A percentile compares a stretch with the other conserved stretches of the same genome.
Evolutionary conservation across 1,140 invertebrate genomes (phyloP).

Genomic region (Cataglyphis hispanica): DNA sequence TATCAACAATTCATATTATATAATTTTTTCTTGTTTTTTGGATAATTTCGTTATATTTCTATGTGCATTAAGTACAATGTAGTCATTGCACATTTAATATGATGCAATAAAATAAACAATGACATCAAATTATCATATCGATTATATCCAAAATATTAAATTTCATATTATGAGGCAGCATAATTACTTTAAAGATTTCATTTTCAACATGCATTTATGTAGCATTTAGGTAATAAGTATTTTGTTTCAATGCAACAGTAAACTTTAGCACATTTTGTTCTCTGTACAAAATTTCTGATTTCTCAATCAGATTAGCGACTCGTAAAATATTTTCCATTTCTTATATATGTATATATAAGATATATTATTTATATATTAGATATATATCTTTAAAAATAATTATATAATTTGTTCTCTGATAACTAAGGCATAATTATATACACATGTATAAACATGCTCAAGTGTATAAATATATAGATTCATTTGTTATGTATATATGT

Average conservation of each 20-base stretch:
- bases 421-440: conserved; percentile 67
- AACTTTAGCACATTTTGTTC: conserved; percentile 40
- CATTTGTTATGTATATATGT: too few relatives aligned
- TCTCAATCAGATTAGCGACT: conserved; percentile 20
- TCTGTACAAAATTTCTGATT: conserved; percentile 47
- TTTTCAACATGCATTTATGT: neutral
- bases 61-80: neutral
- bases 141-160: conserved; percentile 15
- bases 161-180: conserved; percentile 32
- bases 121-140: conserved; percentile 19
- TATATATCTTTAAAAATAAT: conserved; percentile 53
- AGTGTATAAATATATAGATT: conserved; percentile 64
- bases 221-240: conserved; percentile 22
- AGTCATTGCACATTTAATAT: conserved; percentile 7
- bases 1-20: conserved; percentile 32
- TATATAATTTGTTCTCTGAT: conserved; percentile 61
- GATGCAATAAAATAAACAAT: conserved; percentile 37
- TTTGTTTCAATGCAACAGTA: conserved; percentile 43
- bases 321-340: conserved; percentile 37
- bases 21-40: neutral
- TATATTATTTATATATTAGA: too few relatives aligned
- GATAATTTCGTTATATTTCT: neutral
- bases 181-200: neutral
- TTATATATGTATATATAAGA: neutral
- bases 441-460: conserved; percentile 69